phyloP scores from a whole-genome alignment of 2,113 vertebrate species.

The Centropus bengalensis region DNA sequence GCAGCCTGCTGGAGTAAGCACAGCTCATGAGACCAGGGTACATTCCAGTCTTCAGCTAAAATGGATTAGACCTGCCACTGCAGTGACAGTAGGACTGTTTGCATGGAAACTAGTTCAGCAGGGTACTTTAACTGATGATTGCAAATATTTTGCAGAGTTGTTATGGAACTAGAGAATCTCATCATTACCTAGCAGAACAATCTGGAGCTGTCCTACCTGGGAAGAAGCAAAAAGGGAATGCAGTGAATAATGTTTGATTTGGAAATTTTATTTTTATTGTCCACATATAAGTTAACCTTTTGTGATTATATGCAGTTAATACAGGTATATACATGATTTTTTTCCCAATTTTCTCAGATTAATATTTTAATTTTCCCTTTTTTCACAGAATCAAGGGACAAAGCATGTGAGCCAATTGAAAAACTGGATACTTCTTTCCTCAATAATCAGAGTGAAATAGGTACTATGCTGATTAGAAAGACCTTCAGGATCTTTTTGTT shows the following conservation, averaged over 20 bases:
- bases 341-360: neutral
- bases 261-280: neutral
- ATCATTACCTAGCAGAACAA: rapidly evolving
- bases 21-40: neutral
- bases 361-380: neutral
- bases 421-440: slow-evolving; percentile 36
- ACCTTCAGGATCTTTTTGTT: neutral
- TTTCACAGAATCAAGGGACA: slow-evolving; percentile 54
- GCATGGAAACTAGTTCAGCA: neutral
- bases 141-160: neutral
- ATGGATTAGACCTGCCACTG: neutral
- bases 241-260: neutral
- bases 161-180: neutral
- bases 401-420: slow-evolving; percentile 38
- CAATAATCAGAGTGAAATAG: slow-evolving; percentile 28
- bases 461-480: slow-evolving; percentile 32
- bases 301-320: neutral
- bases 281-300: neutral
- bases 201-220: neutral
- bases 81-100: neutral
- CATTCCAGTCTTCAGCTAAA: rapidly evolving
- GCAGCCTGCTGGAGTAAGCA: neutral
- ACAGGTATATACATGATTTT: rapidly evolving
- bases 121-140: neutral
- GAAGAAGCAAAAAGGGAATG: neutral